Base-by-base conservation (phyloP, 2,888 invertebrate genomes). In the Helobdella robusta region DNA sequence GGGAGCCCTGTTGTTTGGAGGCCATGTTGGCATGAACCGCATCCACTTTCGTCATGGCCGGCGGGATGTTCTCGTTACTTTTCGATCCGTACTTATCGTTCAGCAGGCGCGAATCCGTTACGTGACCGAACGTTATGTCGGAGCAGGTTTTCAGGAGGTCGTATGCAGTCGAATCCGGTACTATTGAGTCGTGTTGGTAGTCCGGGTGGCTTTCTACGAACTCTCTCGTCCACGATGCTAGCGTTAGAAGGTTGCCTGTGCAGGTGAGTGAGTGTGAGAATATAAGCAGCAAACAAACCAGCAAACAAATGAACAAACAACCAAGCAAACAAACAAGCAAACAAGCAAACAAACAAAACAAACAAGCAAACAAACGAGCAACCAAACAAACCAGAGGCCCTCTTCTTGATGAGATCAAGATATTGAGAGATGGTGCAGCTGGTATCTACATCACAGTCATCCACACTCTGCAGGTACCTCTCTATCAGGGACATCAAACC, bases 391-490 rank as follows among this genome's bases (percentile, higher is more conserved):
- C 81, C 81, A 68, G 79, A 78, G 5, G 83, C 83, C 66, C 83
- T 73, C 67, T 78, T 76, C 67, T 80, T 87, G 76, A 98, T 94
- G 69, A 95, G 85, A 76, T 88, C 89, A 70, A 98, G 84, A 82
- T 98, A 98, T 81, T 94, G 91, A 79, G 90, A 89, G 75, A 98
- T 89, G 8, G 93, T 92, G 82, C 97, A 97, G 79, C 91, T 89
- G 48, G 95, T 97, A 80, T 97, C 97, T 1, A 94, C 92, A 82
- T 98, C 98, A 32, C 66, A 66, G 60, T 95, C 89, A 79, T 98
- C 95, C 86, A 95, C 91, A 68, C 89, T 89, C 71, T 88, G 88
- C 73, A 98, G 83, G 81, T 93, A 98, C 74, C 89, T 90, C 78
- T 91, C 89, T 69, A 98, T 91, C 73, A 99, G 82, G 2, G 94